A percentile compares a stretch with the other conserved stretches of the same genome.
Conservation (phyloP, 2,113 vertebrate species). For the Pelusios castaneus region DNA sequence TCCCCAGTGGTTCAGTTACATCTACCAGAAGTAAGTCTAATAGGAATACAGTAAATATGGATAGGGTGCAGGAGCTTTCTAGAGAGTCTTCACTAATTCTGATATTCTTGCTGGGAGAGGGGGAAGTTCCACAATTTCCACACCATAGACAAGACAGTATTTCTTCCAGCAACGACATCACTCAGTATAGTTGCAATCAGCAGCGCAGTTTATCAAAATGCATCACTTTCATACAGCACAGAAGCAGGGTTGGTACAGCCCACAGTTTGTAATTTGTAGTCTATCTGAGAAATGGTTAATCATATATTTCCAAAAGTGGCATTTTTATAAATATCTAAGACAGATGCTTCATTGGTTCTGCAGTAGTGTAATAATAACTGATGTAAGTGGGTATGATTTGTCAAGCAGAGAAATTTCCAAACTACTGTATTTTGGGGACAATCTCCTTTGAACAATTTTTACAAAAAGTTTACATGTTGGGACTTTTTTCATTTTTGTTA, state of each 20-base stretch:
- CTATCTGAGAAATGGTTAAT: neutral
- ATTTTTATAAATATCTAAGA: constrained; percentile 41
- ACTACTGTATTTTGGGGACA: neutral
- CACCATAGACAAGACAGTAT: neutral
- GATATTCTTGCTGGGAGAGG: neutral
- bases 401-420: neutral
- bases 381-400: neutral
- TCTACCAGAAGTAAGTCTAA: neutral
- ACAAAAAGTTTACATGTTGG: neutral
- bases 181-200: rapidly evolving
- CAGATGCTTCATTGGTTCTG: constrained; percentile 35
- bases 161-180: neutral
- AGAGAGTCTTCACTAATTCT: neutral
- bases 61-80: neutral
- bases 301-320: constrained; percentile 9
- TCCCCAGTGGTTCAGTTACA: neutral
- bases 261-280: constrained; percentile 6
- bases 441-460: neutral
- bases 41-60: neutral
- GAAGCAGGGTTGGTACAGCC: constrained; percentile 18
- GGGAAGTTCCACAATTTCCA: neutral
- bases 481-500: neutral
- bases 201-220: neutral
- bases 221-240: neutral
- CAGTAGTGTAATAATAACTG: neutral